phyloP scores from a whole-genome alignment of 1,140 invertebrate genomes.

The Adelges cooleyi region DNA sequence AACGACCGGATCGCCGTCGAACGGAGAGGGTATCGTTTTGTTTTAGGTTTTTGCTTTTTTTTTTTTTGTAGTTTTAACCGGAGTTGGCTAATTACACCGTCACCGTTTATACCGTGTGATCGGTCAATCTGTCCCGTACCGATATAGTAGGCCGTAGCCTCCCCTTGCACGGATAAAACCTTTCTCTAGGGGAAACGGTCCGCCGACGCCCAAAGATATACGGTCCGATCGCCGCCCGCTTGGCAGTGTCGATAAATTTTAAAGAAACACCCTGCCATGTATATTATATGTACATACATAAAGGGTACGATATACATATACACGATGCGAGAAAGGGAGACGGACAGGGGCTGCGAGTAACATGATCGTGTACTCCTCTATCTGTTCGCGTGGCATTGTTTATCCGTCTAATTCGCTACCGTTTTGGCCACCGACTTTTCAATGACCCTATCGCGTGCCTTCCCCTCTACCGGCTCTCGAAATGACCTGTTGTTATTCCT shows the following conservation, averaged over 20 bases:
- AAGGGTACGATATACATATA: too few species aligned
- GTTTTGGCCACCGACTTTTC: too few species aligned
- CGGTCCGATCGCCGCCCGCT: not conserved
- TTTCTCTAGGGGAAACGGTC: not conserved
- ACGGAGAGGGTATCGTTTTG: not conserved
- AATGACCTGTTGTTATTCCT: too few species aligned
- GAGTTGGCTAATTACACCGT: not conserved
- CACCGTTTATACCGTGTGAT: too few species aligned
- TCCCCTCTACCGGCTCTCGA: too few species aligned
- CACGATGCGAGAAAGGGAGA: too few species aligned
- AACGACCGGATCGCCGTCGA: not conserved
- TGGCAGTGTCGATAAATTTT: slow-evolving; percentile 15
- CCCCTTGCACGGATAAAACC: not conserved
- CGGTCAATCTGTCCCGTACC: not conserved
- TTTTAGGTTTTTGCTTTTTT: not conserved
- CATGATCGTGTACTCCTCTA: too few species aligned
- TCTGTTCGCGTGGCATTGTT: too few species aligned
- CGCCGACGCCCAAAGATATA: not conserved
- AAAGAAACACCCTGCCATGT: not conserved
- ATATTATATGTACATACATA: not conserved
- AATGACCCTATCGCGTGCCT: too few species aligned
- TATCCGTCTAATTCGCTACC: too few species aligned
- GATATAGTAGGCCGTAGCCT: too few species aligned
- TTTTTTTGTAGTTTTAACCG: not conserved
- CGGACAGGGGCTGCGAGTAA: too few species aligned